A percentile compares a stretch with the other conserved stretches of the same genome.
Evolutionary conservation across 2,113 vertebrate species (phyloP).

Genomic region (Lophura nycthemera): DNA sequence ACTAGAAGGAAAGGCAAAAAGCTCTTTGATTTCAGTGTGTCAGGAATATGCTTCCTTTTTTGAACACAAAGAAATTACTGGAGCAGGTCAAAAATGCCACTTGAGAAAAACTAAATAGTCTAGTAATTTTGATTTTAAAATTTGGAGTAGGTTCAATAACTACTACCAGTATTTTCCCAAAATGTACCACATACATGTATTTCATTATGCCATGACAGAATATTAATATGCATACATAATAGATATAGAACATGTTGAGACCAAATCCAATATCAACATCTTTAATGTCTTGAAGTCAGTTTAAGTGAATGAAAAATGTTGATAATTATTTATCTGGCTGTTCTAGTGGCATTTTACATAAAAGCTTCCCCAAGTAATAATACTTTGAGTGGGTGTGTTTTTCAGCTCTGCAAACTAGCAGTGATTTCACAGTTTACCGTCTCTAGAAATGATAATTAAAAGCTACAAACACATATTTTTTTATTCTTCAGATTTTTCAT

Average conservation of each 20-base stretch:
- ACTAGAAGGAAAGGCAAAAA: background rate
- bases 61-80: background rate
- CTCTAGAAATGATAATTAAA: background rate
- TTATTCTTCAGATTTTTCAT: slow-evolving; percentile 15
- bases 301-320: background rate
- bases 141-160: background rate
- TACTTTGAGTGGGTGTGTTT: background rate
- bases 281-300: background rate
- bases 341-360: background rate
- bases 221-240: background rate
- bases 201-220: background rate
- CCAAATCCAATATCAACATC: background rate
- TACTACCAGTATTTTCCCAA: background rate
- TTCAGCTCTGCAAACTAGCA: background rate
- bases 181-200: background rate
- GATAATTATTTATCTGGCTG: background rate
- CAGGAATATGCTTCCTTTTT: background rate
- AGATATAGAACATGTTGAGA: background rate
- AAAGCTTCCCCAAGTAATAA: background rate
- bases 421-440: background rate
- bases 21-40: background rate
- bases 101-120: background rate
- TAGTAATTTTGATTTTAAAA: background rate
- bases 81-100: background rate
- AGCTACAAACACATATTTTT: background rate